Percentiles rank a stretch among this genome's conserved stretches.
Conservation (phyloP, 2,797 vertebrate genomes). For the Masticophis lateralis region DNA sequence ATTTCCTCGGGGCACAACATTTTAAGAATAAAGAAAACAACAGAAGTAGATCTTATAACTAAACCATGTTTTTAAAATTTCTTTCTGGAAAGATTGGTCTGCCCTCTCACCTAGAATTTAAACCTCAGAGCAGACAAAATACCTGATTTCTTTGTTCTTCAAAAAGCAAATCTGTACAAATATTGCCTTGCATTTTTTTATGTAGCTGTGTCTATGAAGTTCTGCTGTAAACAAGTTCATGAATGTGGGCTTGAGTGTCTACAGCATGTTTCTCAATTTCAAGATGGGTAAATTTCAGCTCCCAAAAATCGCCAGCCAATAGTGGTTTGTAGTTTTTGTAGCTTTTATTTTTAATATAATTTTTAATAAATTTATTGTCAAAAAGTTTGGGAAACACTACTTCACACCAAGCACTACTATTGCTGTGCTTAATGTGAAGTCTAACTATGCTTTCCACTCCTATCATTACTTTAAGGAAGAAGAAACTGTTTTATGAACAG, state of each 20-base stretch:
- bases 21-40: background rate
- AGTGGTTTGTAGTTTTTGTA: too few relatives aligned
- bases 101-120: background rate
- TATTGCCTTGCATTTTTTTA: background rate
- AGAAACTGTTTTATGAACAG: background rate
- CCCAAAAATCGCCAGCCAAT: background rate
- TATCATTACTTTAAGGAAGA: background rate
- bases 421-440: background rate
- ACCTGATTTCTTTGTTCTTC: background rate
- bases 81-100: background rate
- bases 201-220: background rate
- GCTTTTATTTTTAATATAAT: background rate
- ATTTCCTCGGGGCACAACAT: background rate
- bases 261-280: background rate
- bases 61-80: background rate
- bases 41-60: background rate
- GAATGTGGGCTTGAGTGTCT: background rate
- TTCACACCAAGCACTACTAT: background rate
- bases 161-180: background rate
- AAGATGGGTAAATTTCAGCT: background rate
- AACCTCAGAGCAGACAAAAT: background rate
- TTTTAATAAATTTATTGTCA: background rate
- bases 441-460: background rate
- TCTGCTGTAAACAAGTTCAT: background rate
- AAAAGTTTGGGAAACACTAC: background rate